Evolutionary conservation across 2,113 vertebrate genomes (phyloP).

Genomic region (Ceyx margarethae): DNA sequence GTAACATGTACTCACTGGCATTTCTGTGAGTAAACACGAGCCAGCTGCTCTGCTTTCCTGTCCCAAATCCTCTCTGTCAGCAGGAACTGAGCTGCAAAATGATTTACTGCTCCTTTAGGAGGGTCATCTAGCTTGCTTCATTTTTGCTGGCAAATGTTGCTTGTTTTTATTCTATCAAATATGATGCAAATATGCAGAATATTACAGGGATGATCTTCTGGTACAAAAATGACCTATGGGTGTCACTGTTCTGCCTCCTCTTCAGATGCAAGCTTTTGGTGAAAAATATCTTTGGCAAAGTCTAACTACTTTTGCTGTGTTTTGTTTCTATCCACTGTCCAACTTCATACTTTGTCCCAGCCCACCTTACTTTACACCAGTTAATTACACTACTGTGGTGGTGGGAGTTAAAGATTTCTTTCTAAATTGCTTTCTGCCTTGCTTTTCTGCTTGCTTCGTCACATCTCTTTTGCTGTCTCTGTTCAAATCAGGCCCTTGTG

Average conservation of each 20-base stretch:
- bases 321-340: neutral
- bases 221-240: conserved; percentile 38
- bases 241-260: conserved; percentile 49
- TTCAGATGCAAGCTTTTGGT: neutral
- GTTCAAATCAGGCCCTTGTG: neutral
- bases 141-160: neutral
- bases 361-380: neutral
- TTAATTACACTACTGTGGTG: neutral
- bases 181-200: neutral
- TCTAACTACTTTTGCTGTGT: neutral
- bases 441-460: neutral
- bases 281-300: neutral
- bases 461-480: neutral
- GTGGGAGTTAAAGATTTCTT: neutral
- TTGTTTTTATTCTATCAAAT: neutral
- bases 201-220: neutral
- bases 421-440: neutral
- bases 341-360: neutral
- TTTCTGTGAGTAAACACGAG: conserved; percentile 7
- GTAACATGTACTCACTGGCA: neutral
- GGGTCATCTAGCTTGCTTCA: neutral
- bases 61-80: neutral
- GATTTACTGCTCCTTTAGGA: neutral
- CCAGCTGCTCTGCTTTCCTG: conserved; percentile 36
- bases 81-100: conserved; percentile 9